phyloP scores from a whole-genome alignment of 2,113 vertebrate genomes.

The Malurus cyaneus region DNA sequence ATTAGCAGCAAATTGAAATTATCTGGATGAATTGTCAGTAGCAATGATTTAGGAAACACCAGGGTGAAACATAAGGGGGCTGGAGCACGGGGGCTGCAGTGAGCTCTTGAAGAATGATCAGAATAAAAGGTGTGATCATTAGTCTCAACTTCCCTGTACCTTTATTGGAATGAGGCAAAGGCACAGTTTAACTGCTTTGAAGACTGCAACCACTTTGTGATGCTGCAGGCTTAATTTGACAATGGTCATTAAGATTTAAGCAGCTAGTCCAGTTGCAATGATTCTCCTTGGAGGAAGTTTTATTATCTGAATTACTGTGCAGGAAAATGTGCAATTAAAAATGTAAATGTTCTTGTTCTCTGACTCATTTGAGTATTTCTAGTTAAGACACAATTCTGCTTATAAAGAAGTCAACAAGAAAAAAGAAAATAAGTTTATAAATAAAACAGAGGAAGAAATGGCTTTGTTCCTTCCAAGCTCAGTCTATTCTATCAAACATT shows the following conservation, averaged over 20 bases:
- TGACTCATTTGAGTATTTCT: neutral
- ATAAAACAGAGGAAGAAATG: neutral
- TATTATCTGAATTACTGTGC: neutral
- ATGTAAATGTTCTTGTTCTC: neutral
- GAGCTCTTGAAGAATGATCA: neutral
- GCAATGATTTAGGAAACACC: neutral
- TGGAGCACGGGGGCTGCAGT: neutral
- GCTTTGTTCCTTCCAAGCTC: neutral
- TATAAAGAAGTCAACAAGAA: neutral
- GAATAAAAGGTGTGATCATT: neutral
- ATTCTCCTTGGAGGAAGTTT: neutral
- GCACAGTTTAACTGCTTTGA: neutral
- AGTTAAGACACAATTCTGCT: neutral
- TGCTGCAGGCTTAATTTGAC: neutral
- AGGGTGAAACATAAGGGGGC: neutral
- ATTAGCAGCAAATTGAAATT: constrained; percentile 54
- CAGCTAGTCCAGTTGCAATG: neutral
- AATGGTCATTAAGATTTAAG: constrained; percentile 24
- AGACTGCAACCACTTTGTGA: neutral
- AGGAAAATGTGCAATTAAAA: constrained; percentile 13
- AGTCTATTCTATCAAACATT: neutral
- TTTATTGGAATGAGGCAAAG: neutral
- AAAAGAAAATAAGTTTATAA: neutral
- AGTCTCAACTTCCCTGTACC: neutral
- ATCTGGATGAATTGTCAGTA: constrained; percentile 1